phyloP scores from a whole-genome alignment of 2,888 invertebrate genomes.

The Tetheella fluctuosa region DNA sequence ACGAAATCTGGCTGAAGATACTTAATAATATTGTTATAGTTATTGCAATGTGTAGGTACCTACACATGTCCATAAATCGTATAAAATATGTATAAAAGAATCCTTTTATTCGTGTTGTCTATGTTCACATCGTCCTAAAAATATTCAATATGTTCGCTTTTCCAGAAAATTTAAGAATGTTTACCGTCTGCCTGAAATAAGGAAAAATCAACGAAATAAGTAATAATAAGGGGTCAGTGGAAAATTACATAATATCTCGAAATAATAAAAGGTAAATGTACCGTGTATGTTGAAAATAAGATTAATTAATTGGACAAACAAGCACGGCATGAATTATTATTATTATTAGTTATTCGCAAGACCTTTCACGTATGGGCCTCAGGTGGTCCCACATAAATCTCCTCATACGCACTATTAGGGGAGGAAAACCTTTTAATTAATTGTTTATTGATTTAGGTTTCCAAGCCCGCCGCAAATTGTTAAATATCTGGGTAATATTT shows the following conservation, averaged over 20 bases:
- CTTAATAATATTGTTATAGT: too few relatives aligned
- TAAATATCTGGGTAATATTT: conserved; percentile 27
- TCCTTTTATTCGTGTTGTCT: too few relatives aligned
- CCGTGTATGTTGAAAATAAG: conserved; percentile 10
- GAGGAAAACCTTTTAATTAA: conserved; percentile 41
- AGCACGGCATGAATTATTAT: conserved; percentile 2
- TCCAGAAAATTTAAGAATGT: not conserved
- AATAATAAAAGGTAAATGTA: not conserved
- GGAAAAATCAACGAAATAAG: not conserved
- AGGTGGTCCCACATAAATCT: conserved; percentile 45
- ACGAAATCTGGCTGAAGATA: too few relatives aligned
- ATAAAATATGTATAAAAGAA: too few relatives aligned
- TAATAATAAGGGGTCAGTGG: conserved; percentile 17
- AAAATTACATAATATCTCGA: not conserved
- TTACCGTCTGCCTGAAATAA: not conserved
- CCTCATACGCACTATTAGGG: conserved; percentile 41
- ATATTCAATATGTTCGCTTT: not conserved
- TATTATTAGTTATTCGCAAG: conserved; percentile 10
- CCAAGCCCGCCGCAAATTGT: conserved; percentile 24
- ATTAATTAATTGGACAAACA: conserved; percentile 12
- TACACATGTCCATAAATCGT: too few relatives aligned
- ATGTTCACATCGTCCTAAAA: not conserved
- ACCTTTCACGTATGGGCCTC: conserved; percentile 24
- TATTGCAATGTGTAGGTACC: too few relatives aligned
- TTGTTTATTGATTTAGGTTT: conserved; percentile 27